Evolutionary conservation across 2,888 invertebrate genomes (phyloP).

Genomic region (Cremastobaeus sp.): DNA sequence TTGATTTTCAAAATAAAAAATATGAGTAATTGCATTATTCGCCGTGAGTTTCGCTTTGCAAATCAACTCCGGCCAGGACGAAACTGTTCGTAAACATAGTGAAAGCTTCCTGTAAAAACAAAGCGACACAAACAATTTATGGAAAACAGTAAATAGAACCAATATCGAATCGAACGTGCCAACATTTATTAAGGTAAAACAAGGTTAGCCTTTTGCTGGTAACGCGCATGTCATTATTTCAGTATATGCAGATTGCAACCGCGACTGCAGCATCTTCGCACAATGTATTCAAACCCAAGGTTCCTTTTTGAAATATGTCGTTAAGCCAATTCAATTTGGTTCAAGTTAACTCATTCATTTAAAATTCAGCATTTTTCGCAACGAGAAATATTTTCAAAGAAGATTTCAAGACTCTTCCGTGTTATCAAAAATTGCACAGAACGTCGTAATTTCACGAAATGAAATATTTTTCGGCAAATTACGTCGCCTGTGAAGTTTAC

Average conservation of each 20-base stretch:
- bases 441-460: too few relatives aligned
- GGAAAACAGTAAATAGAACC: conserved; percentile 51
- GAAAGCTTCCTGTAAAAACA: conserved; percentile 19
- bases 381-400: too few relatives aligned
- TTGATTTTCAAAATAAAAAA: too few relatives aligned
- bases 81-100: too few relatives aligned
- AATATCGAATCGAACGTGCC: conserved; percentile 39
- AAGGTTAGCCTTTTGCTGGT: conserved; percentile 23
- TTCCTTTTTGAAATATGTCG: too few relatives aligned
- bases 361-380: too few relatives aligned
- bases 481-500: conserved; percentile 11
- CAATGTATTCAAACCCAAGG: conserved; percentile 16
- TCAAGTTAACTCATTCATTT: too few relatives aligned
- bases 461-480: conserved; percentile 28
- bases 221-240: conserved; percentile 30
- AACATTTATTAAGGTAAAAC: conserved; percentile 40
- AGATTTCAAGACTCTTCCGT: too few relatives aligned
- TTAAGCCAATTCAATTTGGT: too few relatives aligned
- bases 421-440: too few relatives aligned
- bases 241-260: conserved; percentile 45
- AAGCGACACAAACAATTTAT: conserved; percentile 34
- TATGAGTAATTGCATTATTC: background rate
- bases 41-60: background rate
- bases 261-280: conserved; percentile 30
- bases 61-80: too few relatives aligned